Percentiles rank a stretch among this genome's conserved stretches.
phyloP scores from a whole-genome alignment of 2,113 vertebrate genomes.

The Hoplias malabaricus region DNA sequence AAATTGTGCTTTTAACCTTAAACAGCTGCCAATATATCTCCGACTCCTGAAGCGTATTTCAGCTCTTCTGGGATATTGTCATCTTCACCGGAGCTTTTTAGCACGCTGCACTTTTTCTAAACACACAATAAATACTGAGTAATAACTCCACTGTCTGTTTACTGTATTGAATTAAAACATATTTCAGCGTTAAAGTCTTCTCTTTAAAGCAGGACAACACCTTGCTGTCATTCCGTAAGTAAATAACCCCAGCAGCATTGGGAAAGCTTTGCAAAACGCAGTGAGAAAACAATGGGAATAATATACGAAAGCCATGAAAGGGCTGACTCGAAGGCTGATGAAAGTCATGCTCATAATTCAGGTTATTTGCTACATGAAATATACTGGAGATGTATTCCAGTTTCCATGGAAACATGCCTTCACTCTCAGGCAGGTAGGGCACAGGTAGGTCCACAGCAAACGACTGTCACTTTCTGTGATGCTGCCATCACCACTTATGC shows the following conservation, averaged over 20 bases:
- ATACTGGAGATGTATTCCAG: background rate
- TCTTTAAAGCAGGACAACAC: background rate
- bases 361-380: conserved; percentile 1
- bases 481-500: background rate
- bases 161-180: no score
- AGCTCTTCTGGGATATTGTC: no score
- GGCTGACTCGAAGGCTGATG: background rate
- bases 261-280: background rate
- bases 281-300: background rate
- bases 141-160: no score
- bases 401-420: background rate
- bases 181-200: no score
- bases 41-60: no score
- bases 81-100: no score
- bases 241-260: background rate
- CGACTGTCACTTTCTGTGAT: background rate
- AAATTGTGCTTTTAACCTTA: no score
- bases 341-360: conserved; percentile 1
- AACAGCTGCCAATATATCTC: no score
- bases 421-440: background rate
- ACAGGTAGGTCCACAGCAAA: background rate
- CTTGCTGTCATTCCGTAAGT: background rate
- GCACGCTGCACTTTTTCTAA: no score
- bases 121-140: no score
- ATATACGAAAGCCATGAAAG: background rate